Conservation (phyloP, 92 coral and sea anemone genomes). For the Heliopora coerulea region DNA sequence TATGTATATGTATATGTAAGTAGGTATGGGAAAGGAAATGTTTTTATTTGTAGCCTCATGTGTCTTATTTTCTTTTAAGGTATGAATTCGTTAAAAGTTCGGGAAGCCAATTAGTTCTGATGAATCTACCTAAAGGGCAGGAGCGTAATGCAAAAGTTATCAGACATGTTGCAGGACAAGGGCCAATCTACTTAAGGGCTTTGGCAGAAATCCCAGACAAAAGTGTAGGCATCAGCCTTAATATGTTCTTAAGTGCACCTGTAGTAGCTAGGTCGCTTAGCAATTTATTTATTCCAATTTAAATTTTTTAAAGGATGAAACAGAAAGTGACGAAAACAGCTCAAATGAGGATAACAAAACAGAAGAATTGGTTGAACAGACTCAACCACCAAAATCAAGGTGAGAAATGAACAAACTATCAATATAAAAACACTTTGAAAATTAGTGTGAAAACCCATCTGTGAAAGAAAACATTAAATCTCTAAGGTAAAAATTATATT, state of each 20-base stretch:
- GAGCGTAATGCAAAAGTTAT: slow-evolving; percentile 20
- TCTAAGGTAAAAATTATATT: not conserved
- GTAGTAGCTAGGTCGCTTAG: not conserved
- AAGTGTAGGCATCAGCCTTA: slow-evolving; percentile 6
- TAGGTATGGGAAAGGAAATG: no score
- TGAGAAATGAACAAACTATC: not conserved
- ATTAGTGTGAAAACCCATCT: no score
- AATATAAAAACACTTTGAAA: not conserved
- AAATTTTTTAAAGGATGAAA: slow-evolving; percentile 1
- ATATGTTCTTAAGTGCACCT: not conserved
- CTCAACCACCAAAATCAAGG: not conserved
- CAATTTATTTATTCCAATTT: not conserved
- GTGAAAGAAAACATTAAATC: not conserved
- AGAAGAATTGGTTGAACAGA: not conserved
- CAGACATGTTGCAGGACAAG: slow-evolving; percentile 28
- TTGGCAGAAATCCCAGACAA: slow-evolving; percentile 25
- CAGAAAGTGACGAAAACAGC: slow-evolving; percentile 1
- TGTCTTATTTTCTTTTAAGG: no score
- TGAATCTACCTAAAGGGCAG: slow-evolving; percentile 22
- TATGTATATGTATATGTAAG: no score
- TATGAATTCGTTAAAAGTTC: slow-evolving; percentile 40
- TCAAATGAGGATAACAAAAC: not conserved
- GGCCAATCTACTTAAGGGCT: slow-evolving; percentile 30
- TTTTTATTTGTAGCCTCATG: no score
- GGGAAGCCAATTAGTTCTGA: slow-evolving; percentile 9